These are phyloP conservation scores for Agonopterix arenella DNA, from an alignment of 2,888 invertebrate genomes.

Conservation along the genomic window DNA sequence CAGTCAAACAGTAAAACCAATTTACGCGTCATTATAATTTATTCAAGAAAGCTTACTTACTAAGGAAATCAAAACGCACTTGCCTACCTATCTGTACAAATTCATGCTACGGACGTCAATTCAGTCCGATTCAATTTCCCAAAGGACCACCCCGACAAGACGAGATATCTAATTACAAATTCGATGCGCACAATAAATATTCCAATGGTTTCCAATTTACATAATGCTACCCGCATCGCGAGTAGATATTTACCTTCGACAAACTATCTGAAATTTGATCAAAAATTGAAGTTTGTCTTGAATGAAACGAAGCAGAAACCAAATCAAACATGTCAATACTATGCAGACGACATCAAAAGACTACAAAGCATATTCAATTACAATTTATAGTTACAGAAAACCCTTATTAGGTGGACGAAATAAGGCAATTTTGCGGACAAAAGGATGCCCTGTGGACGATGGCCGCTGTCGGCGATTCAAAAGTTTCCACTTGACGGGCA, in stretches of 20 bases:
- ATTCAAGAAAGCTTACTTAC: constrained; percentile 12
- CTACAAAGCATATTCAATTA: constrained; percentile 58
- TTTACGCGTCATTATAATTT: neutral
- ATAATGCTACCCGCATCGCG: constrained; percentile 25
- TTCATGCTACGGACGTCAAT: constrained; percentile 46
- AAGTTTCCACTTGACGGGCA: constrained; percentile 61
- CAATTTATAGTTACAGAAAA: constrained; percentile 63
- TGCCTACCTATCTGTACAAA: constrained; percentile 13
- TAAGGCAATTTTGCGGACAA: constrained; percentile 72
- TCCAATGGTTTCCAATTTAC: constrained; percentile 56
- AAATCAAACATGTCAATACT: constrained; percentile 36
- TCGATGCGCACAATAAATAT: constrained; percentile 67
- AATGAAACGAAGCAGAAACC: constrained; percentile 25
- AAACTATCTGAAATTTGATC: constrained; percentile 11
- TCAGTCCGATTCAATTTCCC: constrained; percentile 57
- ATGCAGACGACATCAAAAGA: constrained; percentile 64
- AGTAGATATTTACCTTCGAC: constrained; percentile 3
- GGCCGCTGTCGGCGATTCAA: constrained; percentile 59
- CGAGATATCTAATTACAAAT: constrained; percentile 68
- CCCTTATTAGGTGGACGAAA: constrained; percentile 67
- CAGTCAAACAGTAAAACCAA: neutral
- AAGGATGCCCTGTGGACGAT: constrained; percentile 48
- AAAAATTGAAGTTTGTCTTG: constrained; percentile 12
- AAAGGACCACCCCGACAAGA: constrained; percentile 35
- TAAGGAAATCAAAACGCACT: constrained; percentile 1